Evolutionary conservation across 2,113 vertebrate genomes (phyloP).

Genomic region (Mandrillus leucophaeus): DNA sequence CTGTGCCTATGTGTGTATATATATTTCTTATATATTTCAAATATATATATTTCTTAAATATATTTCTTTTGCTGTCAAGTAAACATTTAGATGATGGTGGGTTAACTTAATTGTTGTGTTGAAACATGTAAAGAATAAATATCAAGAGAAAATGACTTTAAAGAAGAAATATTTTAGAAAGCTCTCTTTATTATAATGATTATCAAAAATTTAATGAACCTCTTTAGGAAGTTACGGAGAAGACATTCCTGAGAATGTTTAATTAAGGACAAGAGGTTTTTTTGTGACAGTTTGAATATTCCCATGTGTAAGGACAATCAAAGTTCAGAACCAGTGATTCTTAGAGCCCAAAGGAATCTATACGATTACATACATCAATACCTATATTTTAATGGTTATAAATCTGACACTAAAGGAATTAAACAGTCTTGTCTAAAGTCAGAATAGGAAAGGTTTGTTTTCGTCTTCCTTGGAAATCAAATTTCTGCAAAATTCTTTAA

Average conservation of each 20-base stretch:
- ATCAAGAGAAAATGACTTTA: not conserved
- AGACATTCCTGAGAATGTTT: not conserved
- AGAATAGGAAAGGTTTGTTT: not conserved
- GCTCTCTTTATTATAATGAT: not conserved
- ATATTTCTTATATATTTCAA: not conserved
- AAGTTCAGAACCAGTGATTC: not conserved
- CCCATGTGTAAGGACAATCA: not conserved
- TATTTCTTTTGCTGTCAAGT: not conserved
- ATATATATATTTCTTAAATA: not conserved
- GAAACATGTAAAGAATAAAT: not conserved
- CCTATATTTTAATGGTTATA: not conserved
- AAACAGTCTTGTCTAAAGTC: not conserved
- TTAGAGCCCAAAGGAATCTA: not conserved
- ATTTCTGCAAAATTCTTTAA: not conserved
- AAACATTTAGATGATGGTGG: not conserved
- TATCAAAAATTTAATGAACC: not conserved
- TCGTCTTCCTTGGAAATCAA: not conserved
- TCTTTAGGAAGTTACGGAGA: not conserved
- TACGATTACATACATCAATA: not conserved
- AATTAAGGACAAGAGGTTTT: not conserved
- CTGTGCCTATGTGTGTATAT: not conserved
- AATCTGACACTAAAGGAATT: not conserved
- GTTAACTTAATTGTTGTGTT: not conserved
- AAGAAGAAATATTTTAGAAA: not conserved
- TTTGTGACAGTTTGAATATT: not conserved